phyloP scores from a whole-genome alignment of 2,888 invertebrate genomes.

The Linnaemya vulpina region DNA sequence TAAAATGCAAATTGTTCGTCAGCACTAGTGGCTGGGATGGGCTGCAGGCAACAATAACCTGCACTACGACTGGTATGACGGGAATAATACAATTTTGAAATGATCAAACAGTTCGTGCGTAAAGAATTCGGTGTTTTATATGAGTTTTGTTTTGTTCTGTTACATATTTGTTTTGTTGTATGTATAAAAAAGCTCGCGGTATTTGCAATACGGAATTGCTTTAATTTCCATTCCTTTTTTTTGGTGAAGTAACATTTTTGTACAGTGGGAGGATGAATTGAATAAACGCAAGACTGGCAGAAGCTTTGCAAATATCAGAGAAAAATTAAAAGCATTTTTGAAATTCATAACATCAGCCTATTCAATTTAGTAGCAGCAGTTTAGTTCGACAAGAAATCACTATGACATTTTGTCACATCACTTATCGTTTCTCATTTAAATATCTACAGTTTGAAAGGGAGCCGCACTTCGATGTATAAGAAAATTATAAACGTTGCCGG shows the following conservation, averaged over 20 bases:
- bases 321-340: too few relatives aligned
- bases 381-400: too few relatives aligned
- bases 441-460: too few relatives aligned
- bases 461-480: too few relatives aligned
- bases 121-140: slow-evolving; percentile 10
- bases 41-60: slow-evolving; percentile 5
- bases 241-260: neutral
- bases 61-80: neutral
- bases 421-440: too few relatives aligned
- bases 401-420: too few relatives aligned
- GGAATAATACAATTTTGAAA: slow-evolving; percentile 36
- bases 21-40: slow-evolving; percentile 37
- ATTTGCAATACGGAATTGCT: slow-evolving; percentile 57
- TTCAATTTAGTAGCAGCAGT: too few relatives aligned
- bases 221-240: slow-evolving; percentile 22
- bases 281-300: too few relatives aligned
- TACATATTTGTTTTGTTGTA: slow-evolving; percentile 12
- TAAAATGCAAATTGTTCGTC: slow-evolving; percentile 67
- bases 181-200: slow-evolving; percentile 34
- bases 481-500: too few relatives aligned
- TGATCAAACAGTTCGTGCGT: slow-evolving; percentile 61
- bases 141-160: slow-evolving; percentile 4
- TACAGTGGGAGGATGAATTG: slow-evolving; percentile 2
- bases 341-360: too few relatives aligned
- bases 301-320: too few relatives aligned